These are phyloP conservation scores for Leucopsar rothschildi DNA, from an alignment of 2,113 vertebrate genomes.

Conservation along the genomic window DNA sequence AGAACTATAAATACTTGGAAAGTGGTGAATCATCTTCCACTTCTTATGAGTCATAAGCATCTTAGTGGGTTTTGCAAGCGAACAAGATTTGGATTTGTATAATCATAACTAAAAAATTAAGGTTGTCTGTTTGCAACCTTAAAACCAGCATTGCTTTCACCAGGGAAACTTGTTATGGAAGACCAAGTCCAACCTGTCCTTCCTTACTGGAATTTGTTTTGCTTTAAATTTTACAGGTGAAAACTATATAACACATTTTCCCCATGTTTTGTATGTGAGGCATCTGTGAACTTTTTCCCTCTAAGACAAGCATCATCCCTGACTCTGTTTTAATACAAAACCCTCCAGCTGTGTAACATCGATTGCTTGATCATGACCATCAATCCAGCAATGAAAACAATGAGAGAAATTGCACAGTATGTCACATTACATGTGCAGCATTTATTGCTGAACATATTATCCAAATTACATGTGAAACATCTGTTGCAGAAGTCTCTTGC, in stretches of 20 bases:
- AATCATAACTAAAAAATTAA: not conserved
- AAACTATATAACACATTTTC: not conserved
- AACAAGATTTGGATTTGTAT: not conserved
- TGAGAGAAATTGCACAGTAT: not conserved
- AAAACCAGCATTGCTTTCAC: not conserved
- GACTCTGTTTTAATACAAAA: not conserved
- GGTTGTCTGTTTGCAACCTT: not conserved
- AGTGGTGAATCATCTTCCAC: conserved; percentile 39
- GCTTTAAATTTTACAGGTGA: not conserved
- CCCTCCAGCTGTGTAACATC: not conserved
- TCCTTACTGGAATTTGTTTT: not conserved
- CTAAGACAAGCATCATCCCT: not conserved
- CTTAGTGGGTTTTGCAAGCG: not conserved
- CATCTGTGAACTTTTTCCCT: not conserved
- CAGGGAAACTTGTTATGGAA: not conserved
- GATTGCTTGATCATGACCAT: not conserved
- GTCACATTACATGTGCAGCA: not conserved
- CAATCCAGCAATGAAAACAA: not conserved
- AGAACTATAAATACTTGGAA: conserved; percentile 36
- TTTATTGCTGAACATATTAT: not conserved
- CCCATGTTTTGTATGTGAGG: not conserved
- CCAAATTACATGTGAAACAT: not conserved
- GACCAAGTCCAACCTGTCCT: not conserved
- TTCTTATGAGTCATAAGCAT: conserved; percentile 31
- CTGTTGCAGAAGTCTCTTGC: not conserved